Evolutionary conservation across 2,888 invertebrate genomes (phyloP).

Genomic region (Epinotia demarniana): DNA sequence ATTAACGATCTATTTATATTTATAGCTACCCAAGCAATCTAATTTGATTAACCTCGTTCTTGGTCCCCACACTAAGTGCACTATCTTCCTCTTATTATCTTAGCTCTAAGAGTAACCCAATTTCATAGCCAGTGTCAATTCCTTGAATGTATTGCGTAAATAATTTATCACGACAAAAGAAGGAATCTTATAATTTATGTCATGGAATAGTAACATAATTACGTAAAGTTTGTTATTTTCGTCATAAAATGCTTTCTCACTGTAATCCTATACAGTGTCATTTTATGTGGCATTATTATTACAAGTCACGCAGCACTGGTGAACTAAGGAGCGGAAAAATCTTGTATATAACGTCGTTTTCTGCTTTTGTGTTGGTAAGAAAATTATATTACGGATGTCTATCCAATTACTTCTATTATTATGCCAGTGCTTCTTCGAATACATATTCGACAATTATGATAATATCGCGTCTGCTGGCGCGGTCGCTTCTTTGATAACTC

Average conservation of each 20-base stretch:
- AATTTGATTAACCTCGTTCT: slow-evolving; percentile 44
- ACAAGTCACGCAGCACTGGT: slow-evolving; percentile 39
- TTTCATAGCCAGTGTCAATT: slow-evolving; percentile 45
- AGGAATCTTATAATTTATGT: slow-evolving; percentile 3
- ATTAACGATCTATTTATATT: slow-evolving; percentile 23
- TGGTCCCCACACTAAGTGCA: slow-evolving; percentile 50
- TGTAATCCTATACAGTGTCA: slow-evolving; percentile 33
- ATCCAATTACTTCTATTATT: slow-evolving; percentile 1
- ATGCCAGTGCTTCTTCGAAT: neutral
- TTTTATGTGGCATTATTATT: slow-evolving; percentile 42
- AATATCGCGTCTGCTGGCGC: slow-evolving; percentile 14
- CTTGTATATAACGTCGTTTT: slow-evolving; percentile 31
- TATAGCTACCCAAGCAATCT: slow-evolving; percentile 43
- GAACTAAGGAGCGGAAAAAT: slow-evolving; percentile 22
- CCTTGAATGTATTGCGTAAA: slow-evolving; percentile 5
- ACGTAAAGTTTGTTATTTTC: slow-evolving; percentile 13
- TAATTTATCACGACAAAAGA: neutral
- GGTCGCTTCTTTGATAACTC: slow-evolving; percentile 16
- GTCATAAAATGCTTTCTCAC: slow-evolving; percentile 32
- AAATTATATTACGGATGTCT: slow-evolving; percentile 19
- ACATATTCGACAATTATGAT: slow-evolving; percentile 26
- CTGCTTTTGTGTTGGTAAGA: slow-evolving; percentile 22
- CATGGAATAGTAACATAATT: slow-evolving; percentile 7
- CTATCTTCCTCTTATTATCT: slow-evolving; percentile 53
- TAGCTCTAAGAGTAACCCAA: slow-evolving; percentile 52